These are phyloP conservation scores for Cryptotermes secundus DNA, from an alignment of 1,140 invertebrate genomes.

Conservation along the genomic window DNA sequence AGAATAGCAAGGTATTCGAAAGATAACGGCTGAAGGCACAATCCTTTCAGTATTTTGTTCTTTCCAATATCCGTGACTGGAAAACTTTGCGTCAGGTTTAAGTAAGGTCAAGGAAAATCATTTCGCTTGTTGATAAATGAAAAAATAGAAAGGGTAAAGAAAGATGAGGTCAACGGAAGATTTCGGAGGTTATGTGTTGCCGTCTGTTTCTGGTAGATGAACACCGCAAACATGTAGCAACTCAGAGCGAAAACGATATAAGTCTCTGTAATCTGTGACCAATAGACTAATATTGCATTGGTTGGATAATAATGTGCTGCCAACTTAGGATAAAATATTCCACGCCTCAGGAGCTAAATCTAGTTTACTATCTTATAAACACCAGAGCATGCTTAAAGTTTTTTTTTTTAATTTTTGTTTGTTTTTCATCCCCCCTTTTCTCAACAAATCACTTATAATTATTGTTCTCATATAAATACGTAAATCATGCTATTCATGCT, in stretches of 20 bases:
- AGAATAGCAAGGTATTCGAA: no score
- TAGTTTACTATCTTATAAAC: neutral
- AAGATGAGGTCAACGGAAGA: conserved; percentile 9
- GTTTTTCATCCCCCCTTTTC: neutral
- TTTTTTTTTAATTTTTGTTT: neutral
- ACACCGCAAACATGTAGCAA: neutral
- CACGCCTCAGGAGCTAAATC: neutral
- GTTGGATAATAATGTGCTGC: neutral
- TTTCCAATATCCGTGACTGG: neutral
- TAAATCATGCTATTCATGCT: neutral
- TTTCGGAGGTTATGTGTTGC: neutral
- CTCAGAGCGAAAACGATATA: neutral
- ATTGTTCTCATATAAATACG: neutral
- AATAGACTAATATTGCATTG: neutral
- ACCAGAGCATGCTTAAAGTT: neutral
- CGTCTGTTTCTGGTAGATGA: neutral
- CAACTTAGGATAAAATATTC: neutral
- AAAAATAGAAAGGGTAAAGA: neutral
- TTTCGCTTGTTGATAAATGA: neutral
- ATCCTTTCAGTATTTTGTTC: neutral
- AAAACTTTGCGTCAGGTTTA: neutral
- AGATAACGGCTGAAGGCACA: no score
- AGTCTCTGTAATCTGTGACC: neutral
- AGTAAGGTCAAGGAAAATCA: neutral
- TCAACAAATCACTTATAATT: neutral